Evolutionary conservation across 2,888 invertebrate species (phyloP).

Genomic region (Tridacna gigas): DNA sequence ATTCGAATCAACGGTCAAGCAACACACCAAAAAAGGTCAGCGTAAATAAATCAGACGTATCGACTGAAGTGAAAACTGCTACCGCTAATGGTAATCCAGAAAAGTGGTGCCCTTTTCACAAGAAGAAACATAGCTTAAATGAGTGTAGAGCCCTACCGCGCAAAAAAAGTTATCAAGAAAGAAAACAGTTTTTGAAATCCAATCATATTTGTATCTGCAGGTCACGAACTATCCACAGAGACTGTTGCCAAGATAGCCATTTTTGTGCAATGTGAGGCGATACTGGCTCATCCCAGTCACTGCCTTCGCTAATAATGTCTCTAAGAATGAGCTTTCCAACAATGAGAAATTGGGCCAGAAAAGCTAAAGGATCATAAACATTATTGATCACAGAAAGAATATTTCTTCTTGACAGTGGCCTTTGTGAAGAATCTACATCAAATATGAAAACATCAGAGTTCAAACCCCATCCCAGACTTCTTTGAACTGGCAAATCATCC

Average conservation of each 20-base stretch:
- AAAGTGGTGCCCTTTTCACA: too few species aligned
- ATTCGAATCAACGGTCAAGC: too few species aligned
- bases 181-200: too few species aligned
- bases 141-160: too few species aligned
- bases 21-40: too few species aligned
- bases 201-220: constrained; percentile 39
- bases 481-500: constrained; percentile 12
- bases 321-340: constrained; percentile 13
- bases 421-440: constrained; percentile 31
- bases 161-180: too few species aligned
- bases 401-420: constrained; percentile 45
- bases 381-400: constrained; percentile 6
- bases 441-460: constrained; percentile 49
- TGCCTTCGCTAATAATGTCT: neutral
- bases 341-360: constrained; percentile 13
- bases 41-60: too few species aligned
- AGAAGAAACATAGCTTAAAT: too few species aligned
- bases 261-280: constrained; percentile 3
- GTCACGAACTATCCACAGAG: constrained; percentile 30
- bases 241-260: constrained; percentile 53
- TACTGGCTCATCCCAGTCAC: constrained; percentile 39
- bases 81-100: too few species aligned
- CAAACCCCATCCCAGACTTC: constrained; percentile 51
- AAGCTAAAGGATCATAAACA: constrained; percentile 20
- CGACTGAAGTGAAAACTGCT: too few species aligned